Evolutionary conservation across 2,113 vertebrate genomes (phyloP).

Genomic region (Rafetus swinhoei): DNA sequence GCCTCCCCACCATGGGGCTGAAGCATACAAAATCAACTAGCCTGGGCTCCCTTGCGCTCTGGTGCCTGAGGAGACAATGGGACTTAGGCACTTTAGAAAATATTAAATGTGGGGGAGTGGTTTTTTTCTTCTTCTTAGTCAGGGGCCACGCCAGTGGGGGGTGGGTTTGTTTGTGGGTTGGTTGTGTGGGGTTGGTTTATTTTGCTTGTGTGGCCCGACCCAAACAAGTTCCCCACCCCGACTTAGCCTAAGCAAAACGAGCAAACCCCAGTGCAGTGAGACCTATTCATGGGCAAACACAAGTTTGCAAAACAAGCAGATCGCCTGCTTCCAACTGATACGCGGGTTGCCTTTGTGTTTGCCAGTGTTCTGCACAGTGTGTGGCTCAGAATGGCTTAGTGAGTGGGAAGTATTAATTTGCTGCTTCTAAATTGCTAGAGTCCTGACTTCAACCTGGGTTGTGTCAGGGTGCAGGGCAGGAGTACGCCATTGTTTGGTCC

Average conservation of each 20-base stretch:
- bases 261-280: neutral
- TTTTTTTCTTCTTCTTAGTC: no score
- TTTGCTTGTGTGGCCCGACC: no score
- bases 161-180: no score
- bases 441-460: rapidly evolving
- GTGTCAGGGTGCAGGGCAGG: rapidly evolving
- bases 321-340: neutral
- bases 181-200: no score
- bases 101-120: no score
- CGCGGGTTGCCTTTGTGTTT: neutral
- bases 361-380: neutral
- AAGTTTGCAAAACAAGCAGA: neutral
- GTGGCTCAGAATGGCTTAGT: neutral
- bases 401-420: neutral
- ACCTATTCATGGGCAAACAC: neutral
- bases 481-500: neutral
- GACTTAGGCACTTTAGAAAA: no score
- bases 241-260: neutral
- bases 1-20: no score
- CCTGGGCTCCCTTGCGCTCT: no score
- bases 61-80: no score
- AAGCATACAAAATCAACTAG: no score
- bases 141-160: no score
- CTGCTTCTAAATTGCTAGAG: rapidly evolving
- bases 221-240: no score